A percentile compares a stretch with the other conserved stretches of the same genome.
Conservation (phyloP, 2,113 vertebrate species). For the Argyrosomus japonicus region DNA sequence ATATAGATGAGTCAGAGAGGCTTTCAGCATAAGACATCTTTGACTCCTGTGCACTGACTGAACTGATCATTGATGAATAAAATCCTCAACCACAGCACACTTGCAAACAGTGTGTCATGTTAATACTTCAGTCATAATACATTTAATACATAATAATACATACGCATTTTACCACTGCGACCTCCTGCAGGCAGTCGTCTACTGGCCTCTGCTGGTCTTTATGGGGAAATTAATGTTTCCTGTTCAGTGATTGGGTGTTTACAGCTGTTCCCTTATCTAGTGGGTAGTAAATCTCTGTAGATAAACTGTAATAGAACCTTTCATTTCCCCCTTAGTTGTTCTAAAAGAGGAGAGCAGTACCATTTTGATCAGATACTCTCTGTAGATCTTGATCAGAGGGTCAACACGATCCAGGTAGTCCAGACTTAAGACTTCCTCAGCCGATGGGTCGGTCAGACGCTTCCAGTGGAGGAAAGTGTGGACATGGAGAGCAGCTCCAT, state of each 20-base stretch:
- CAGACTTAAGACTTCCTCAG: conserved; percentile 4
- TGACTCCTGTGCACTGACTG: too few relatives aligned
- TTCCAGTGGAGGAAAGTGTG: conserved; percentile 37
- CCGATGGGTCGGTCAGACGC: conserved; percentile 14
- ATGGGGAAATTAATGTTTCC: too few relatives aligned
- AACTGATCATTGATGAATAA: too few relatives aligned
- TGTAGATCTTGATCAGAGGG: conserved; percentile 20
- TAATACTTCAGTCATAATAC: too few relatives aligned
- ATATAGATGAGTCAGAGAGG: too few relatives aligned
- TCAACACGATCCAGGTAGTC: conserved; percentile 5
- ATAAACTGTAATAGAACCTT: neutral
- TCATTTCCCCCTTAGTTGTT: neutral
- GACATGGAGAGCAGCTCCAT: conserved; percentile 27
- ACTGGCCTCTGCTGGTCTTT: neutral
- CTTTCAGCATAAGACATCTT: too few relatives aligned
- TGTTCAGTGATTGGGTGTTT: neutral
- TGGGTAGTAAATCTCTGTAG: neutral
- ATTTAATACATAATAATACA: too few relatives aligned
- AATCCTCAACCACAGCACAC: too few relatives aligned
- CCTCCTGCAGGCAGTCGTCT: neutral
- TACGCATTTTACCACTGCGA: neutral
- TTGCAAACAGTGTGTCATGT: too few relatives aligned
- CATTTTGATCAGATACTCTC: conserved; percentile 7
- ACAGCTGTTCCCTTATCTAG: too few relatives aligned
- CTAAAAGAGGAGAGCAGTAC: neutral